Conservation (phyloP, 2,113 vertebrate species). For the Elephantulus edwardii region DNA sequence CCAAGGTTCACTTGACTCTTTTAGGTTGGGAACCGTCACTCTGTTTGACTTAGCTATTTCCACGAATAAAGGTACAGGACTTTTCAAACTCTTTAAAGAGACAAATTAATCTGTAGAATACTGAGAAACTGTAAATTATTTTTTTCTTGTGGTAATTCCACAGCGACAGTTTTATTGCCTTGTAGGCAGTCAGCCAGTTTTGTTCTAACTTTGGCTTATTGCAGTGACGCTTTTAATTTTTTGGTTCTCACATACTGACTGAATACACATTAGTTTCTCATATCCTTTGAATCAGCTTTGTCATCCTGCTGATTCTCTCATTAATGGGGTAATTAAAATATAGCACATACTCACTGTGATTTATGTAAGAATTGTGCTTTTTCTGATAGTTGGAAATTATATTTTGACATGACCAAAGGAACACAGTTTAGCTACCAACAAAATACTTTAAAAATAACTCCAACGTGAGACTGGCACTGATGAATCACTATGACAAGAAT, state of each 20-base stretch:
- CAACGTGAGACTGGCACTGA: not conserved
- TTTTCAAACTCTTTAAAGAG: not conserved
- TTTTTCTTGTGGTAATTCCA: not conserved
- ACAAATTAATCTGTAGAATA: not conserved
- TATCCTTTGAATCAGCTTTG: not conserved
- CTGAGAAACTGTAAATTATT: not conserved
- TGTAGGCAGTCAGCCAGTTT: not conserved
- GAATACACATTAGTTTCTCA: not conserved
- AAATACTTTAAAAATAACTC: not conserved
- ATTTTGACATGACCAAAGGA: conserved; percentile 19
- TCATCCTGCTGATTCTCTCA: not conserved
- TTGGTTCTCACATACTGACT: not conserved
- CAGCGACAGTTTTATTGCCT: not conserved
- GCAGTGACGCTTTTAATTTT: not conserved
- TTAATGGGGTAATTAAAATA: not conserved
- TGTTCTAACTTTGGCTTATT: not conserved
- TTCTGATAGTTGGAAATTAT: not conserved
- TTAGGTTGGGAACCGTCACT: not conserved
- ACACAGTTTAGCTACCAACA: not conserved
- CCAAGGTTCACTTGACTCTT: not conserved
- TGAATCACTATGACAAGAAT: not conserved
- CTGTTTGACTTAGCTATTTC: not conserved
- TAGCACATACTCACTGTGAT: not conserved
- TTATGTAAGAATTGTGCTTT: not conserved
- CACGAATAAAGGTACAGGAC: not conserved